Conservation (phyloP, 2,113 vertebrate species). For the Myrmecobius fasciatus region DNA sequence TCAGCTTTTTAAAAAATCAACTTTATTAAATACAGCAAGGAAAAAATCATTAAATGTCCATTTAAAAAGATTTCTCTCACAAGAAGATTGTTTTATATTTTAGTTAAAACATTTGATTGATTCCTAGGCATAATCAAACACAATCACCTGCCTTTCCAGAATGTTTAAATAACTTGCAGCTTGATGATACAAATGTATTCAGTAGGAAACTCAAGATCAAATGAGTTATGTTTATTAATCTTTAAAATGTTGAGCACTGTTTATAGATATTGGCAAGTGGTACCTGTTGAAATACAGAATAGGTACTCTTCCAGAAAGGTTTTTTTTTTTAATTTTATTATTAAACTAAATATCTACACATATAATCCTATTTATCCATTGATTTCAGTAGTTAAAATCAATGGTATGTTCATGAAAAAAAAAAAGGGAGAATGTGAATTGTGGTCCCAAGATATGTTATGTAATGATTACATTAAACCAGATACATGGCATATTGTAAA, state of each 20-base stretch:
- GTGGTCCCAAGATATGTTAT: not conserved
- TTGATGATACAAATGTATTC: not conserved
- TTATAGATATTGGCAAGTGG: not conserved
- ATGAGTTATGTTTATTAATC: not conserved
- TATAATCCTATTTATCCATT: not conserved
- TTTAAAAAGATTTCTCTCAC: conserved; percentile 25
- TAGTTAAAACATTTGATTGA: not conserved
- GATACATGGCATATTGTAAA: not conserved
- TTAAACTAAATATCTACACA: not conserved
- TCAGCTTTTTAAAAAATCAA: not conserved
- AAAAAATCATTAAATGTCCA: not conserved
- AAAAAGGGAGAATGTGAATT: not conserved
- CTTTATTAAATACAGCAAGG: conserved; percentile 14
- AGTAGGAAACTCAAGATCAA: not conserved
- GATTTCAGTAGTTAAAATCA: not conserved
- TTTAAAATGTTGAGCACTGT: not conserved
- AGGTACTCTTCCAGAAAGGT: not conserved
- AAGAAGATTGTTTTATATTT: conserved; percentile 22
- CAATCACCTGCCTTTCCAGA: not conserved
- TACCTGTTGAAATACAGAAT: not conserved
- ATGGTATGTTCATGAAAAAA: not conserved
- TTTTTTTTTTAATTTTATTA: too few relatives aligned
- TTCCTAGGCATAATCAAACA: not conserved
- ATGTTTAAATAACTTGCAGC: not conserved
- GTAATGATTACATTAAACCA: not conserved